A percentile compares a stretch with the other conserved stretches of the same genome.
Conservation (phyloP, 2,113 vertebrate genomes). For the Chloebia gouldiae region DNA sequence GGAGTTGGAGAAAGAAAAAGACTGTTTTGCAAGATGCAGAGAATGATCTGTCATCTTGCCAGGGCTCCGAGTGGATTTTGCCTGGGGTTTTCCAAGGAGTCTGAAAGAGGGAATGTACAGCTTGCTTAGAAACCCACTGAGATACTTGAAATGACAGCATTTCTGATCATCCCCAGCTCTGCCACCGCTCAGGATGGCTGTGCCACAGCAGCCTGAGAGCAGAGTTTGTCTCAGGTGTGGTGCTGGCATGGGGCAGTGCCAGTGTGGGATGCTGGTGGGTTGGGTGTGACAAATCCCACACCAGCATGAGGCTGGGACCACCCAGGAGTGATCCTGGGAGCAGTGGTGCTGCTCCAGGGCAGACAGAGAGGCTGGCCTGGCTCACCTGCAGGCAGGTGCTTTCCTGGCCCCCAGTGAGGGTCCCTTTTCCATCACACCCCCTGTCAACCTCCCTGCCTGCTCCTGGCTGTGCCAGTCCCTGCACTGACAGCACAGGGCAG, state of each 20-base stretch:
- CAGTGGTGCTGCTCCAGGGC: not conserved
- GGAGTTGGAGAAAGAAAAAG: not conserved
- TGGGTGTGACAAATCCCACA: not conserved
- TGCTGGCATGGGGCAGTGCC: rapidly evolving
- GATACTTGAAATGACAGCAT: not conserved
- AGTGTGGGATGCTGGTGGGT: not conserved
- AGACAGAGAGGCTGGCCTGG: not conserved
- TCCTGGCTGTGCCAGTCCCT: not conserved
- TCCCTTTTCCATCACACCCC: not conserved
- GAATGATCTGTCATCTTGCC: not conserved
- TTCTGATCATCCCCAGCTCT: not conserved
- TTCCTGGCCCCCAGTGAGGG: not conserved
- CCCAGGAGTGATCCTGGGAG: not conserved
- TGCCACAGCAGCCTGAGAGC: not conserved
- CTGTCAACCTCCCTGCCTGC: not conserved
- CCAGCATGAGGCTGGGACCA: not conserved
- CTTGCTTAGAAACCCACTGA: not conserved
- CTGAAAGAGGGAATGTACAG: not conserved
- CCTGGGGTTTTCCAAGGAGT: not conserved
- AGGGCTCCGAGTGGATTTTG: not conserved
- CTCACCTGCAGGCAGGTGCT: not conserved
- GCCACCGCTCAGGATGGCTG: not conserved
- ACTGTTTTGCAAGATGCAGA: not conserved
- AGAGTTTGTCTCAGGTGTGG: not conserved
- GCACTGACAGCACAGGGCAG: not conserved